Conservation (phyloP, 2,797 vertebrate genomes). For the Tokudaia tokunoshimensis region DNA sequence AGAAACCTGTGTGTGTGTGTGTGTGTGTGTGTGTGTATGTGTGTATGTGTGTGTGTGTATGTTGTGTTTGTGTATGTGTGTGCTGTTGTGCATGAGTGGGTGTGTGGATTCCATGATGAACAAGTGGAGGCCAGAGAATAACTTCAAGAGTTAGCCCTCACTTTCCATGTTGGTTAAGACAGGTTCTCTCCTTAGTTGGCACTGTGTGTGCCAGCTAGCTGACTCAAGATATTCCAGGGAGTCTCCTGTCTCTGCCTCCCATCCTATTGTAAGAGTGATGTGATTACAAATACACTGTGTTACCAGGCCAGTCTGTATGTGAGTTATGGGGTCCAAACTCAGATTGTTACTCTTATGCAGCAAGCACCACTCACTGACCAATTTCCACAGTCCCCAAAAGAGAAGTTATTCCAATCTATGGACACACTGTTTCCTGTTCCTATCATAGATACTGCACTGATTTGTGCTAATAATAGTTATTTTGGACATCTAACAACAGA, state of each 20-base stretch:
- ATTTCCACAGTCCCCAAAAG: not conserved
- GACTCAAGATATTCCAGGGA: not conserved
- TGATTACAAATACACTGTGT: not conserved
- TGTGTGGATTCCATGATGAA: not conserved
- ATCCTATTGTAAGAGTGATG: not conserved
- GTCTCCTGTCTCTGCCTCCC: not conserved
- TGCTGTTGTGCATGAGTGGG: not conserved
- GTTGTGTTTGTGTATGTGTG: not conserved
- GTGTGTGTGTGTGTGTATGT: not conserved
- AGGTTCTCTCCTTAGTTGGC: not conserved
- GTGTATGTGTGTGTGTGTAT: not conserved
- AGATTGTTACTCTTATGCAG: not conserved
- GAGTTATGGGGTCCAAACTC: not conserved
- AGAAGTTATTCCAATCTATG: constrained; percentile 11
- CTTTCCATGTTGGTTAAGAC: not conserved
- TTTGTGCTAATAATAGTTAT: constrained; percentile 11
- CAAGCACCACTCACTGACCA: not conserved
- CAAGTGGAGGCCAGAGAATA: not conserved
- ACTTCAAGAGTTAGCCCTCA: not conserved
- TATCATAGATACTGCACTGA: not conserved
- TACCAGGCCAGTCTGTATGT: not conserved
- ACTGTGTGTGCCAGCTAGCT: not conserved
- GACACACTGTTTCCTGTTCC: constrained; percentile 64
- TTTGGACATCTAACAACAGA: constrained; percentile 72
- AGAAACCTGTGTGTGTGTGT: not conserved